phyloP scores from a whole-genome alignment of 2,113 vertebrate genomes.

The Mormyrus iriodes region DNA sequence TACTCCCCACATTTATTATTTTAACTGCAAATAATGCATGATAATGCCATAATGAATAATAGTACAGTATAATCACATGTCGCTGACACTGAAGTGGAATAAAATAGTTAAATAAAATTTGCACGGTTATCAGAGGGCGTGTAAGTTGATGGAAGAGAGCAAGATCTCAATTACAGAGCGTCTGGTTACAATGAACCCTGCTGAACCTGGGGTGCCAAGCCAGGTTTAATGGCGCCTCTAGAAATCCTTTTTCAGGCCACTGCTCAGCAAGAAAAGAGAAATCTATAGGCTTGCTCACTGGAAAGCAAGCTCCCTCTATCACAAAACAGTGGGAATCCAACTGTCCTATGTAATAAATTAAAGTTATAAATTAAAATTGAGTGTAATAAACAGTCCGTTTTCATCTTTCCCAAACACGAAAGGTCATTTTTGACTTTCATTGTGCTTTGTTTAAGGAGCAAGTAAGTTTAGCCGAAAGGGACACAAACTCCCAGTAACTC shows the following conservation, averaged over 20 bases:
- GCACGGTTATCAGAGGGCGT: not conserved
- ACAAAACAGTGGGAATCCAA: conserved; percentile 26
- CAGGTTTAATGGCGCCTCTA: conserved; percentile 38
- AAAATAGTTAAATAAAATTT: not conserved
- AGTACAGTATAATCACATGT: not conserved
- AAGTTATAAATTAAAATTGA: conserved; percentile 47
- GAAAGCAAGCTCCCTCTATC: not conserved
- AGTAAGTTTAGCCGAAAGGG: not conserved
- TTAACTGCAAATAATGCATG: not conserved
- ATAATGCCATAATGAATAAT: not conserved
- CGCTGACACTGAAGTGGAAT: not conserved
- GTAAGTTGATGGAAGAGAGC: conserved; percentile 22
- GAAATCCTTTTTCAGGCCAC: not conserved
- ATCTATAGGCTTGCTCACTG: conserved; percentile 14
- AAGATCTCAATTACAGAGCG: conserved; percentile 39
- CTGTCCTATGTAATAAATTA: conserved; percentile 43
- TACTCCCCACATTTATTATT: not conserved
- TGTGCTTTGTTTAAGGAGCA: conserved; percentile 11
- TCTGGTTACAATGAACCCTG: conserved; percentile 37
- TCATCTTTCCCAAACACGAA: conserved; percentile 16
- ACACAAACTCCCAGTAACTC: not conserved
- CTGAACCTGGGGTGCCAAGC: conserved; percentile 33
- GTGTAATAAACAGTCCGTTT: conserved; percentile 38
- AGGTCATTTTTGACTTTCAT: conserved; percentile 32
- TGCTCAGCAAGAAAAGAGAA: conserved; percentile 13